Base-by-base conservation (phyloP, 1,140 invertebrate genomes). In the Diorhabda sublineata region DNA sequence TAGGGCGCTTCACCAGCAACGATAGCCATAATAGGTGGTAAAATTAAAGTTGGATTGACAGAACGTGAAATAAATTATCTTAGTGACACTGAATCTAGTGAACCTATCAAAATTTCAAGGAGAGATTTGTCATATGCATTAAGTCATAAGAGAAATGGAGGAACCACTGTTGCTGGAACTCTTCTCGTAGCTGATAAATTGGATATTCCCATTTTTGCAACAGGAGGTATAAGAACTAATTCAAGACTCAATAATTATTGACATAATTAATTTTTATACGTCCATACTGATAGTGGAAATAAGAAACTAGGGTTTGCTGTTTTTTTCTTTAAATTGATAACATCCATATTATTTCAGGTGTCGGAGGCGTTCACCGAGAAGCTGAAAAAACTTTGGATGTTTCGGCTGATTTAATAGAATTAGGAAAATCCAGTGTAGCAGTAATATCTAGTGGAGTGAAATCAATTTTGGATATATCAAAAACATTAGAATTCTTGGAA, bases 381-480 rank as follows among this genome's bases (percentile, higher is more conserved):
- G 96, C 88, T 2, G 90, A 97, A 78, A 81, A 80, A 8, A 92
- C 91, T 64, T 85, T 98, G 80, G 98, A 99, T 82, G 85, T 99
- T 5, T 99, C 97, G 73, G 95, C 97, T 5, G 98, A 99, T 84
- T 85, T 99, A 11, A 89, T 87, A 6, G 97, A 99, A 82, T 84
- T 99, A 42, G 91, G 95, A 4, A 84, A 89, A 62, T 97, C 90
- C 69, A 89, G 91, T 5, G 88, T 98, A 2, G 87, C 93, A 67
- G 96, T 99, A 7, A 89, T 99, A 2, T 98, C 94, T 71, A 94
- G 96, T 76, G 98, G 98, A 9, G 88, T 98, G 52, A 99, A 99
- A 84, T 97, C 96, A 47, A 99, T 99, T 75, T 84, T 99, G 44
- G 98, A 99, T 80, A 96, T 99, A 76, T 89, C 87, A 2, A 90